A percentile compares a stretch with the other conserved stretches of the same genome.
These are phyloP conservation scores for Hypomecis atomaria DNA, from an alignment of 2,888 invertebrate genomes.

Conservation along the genomic window DNA sequence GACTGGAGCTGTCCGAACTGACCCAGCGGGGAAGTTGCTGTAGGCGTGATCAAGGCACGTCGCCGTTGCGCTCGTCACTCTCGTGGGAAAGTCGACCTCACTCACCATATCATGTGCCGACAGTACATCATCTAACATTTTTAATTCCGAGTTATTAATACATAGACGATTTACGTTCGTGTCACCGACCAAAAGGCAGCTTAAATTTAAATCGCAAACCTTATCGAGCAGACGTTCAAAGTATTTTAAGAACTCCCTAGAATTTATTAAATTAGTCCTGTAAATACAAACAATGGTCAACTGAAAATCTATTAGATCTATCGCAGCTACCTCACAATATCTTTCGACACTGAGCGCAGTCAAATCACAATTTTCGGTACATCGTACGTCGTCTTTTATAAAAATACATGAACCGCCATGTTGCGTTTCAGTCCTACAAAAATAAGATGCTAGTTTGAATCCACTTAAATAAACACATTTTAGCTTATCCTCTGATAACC, in stretches of 20 bases:
- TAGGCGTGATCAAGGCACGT: constrained; percentile 6
- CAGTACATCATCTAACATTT: constrained; percentile 15
- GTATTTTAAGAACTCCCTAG: neutral
- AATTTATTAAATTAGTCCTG: constrained; percentile 17
- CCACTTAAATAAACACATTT: too few species aligned
- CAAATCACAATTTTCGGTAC: constrained; percentile 3
- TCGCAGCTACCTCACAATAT: constrained; percentile 24
- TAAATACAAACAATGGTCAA: constrained; percentile 19
- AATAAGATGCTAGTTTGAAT: too few species aligned
- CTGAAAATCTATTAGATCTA: constrained; percentile 20
- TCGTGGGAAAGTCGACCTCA: constrained; percentile 16
- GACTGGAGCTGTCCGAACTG: too few species aligned
- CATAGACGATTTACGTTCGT: constrained; percentile 14
- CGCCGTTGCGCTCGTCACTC: neutral
- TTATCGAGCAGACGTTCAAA: constrained; percentile 25
- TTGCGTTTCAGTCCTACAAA: too few species aligned
- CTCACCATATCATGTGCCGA: constrained; percentile 12
- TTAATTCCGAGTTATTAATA: neutral
- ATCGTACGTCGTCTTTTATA: constrained; percentile 2
- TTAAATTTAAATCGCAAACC: constrained; percentile 1
- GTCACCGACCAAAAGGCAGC: constrained; percentile 23
- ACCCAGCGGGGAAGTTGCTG: too few species aligned
- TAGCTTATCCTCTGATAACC: too few species aligned
- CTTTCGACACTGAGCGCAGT: constrained; percentile 5
- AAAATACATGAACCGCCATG: too few species aligned